Conservation (phyloP, 2,113 vertebrate genomes). For the Serinus canaria region DNA sequence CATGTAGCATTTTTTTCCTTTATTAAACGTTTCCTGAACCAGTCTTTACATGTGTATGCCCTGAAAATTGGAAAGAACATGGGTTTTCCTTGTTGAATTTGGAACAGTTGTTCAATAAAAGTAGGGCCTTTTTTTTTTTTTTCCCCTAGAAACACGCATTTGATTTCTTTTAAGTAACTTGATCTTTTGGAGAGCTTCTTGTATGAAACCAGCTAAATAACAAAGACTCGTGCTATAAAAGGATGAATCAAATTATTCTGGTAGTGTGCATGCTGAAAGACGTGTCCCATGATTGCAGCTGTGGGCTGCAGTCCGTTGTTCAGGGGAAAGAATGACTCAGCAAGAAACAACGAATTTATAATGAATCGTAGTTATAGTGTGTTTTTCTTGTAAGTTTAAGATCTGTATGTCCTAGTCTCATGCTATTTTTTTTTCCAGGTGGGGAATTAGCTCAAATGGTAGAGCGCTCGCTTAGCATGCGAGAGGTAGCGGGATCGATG, state of each 20-base stretch:
- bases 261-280: neutral
- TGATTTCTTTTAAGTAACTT: neutral
- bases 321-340: neutral
- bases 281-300: neutral
- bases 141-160: neutral
- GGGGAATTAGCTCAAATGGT: constrained; percentile 69
- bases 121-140: neutral
- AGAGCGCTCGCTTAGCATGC: constrained; percentile 65
- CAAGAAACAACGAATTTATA: neutral
- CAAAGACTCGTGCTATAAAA: neutral
- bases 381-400: fast-evolving
- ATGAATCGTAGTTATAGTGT: fast-evolving
- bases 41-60: neutral
- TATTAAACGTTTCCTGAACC: neutral
- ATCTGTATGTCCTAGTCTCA: fast-evolving
- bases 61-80: neutral
- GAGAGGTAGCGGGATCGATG: constrained; percentile 67
- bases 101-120: neutral
- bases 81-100: neutral
- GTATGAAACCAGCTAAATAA: neutral
- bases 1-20: neutral
- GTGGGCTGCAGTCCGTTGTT: neutral
- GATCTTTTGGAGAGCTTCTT: neutral
- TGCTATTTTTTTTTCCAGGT: fast-evolving
- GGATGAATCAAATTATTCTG: neutral